Conservation (phyloP, 2,797 vertebrate genomes). For the Columba guinea region DNA sequence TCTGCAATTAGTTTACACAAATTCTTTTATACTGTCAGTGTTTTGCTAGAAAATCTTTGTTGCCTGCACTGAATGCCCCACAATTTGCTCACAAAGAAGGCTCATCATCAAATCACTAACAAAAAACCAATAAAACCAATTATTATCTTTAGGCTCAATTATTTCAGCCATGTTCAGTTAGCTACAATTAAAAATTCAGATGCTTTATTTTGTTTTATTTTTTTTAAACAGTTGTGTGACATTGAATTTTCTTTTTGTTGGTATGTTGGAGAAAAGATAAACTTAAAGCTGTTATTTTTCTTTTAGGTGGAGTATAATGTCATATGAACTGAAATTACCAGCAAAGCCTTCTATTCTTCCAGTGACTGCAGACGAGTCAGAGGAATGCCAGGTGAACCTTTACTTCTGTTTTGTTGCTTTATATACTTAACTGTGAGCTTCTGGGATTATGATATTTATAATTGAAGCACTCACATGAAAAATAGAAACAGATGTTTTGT, state of each 20-base stretch:
- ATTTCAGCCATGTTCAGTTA: neutral
- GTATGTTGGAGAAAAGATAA: neutral
- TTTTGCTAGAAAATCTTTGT: neutral
- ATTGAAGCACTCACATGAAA: neutral
- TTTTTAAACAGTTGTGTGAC: neutral
- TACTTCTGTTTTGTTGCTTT: neutral
- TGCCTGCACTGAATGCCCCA: neutral
- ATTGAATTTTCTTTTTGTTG: neutral
- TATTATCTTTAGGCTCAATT: neutral
- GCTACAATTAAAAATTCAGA: neutral
- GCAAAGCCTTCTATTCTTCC: slow-evolving; percentile 89
- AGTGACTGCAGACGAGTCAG: slow-evolving; percentile 85
- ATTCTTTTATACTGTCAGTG: neutral
- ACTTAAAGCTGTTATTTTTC: neutral
- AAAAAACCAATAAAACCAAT: neutral
- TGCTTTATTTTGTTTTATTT: neutral
- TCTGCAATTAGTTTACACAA: neutral
- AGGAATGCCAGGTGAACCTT: slow-evolving; percentile 89
- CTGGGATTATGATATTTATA: neutral
- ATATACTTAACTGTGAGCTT: neutral
- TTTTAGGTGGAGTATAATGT: slow-evolving; percentile 98
- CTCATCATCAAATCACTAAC: neutral
- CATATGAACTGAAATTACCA: slow-evolving; percentile 96
- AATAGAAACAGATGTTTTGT: neutral
- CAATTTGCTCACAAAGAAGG: neutral